These are phyloP conservation scores for Passer montanus DNA, from an alignment of 2,113 vertebrate species.

Conservation along the genomic window DNA sequence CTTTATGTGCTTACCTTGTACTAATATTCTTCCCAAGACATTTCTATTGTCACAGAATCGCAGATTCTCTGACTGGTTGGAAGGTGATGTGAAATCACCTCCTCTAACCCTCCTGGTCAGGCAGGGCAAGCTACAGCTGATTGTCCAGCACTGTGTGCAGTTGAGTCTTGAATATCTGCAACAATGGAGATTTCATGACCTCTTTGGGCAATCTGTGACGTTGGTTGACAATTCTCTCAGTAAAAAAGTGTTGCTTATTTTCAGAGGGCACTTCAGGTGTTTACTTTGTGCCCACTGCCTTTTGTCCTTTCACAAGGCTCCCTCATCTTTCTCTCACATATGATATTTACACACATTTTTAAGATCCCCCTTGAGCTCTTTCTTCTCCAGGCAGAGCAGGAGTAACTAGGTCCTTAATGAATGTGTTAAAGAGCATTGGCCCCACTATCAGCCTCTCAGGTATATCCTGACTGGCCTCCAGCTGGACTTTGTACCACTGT, in stretches of 20 bases:
- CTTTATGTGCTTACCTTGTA: not conserved
- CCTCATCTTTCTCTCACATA: not conserved
- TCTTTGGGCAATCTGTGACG: not conserved
- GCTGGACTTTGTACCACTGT: not conserved
- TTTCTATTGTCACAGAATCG: not conserved
- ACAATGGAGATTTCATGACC: not conserved
- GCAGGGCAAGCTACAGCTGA: not conserved
- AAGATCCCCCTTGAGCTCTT: not conserved
- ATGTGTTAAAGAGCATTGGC: rapidly evolving
- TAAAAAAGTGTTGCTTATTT: not conserved
- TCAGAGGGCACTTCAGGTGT: not conserved
- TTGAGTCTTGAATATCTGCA: not conserved
- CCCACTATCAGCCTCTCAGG: not conserved
- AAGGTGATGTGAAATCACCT: not conserved
- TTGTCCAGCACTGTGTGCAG: not conserved
- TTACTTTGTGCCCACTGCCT: not conserved
- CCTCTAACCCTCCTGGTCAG: not conserved
- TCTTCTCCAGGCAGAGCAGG: not conserved
- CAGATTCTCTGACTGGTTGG: not conserved
- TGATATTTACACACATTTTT: not conserved
- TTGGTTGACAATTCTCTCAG: not conserved
- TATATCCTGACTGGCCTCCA: not conserved
- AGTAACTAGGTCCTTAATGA: not conserved
- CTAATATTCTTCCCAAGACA: not conserved
- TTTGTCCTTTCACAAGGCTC: not conserved